Base-by-base conservation (phyloP, 1,140 invertebrate species). In the Neodiprion fabricii region DNA sequence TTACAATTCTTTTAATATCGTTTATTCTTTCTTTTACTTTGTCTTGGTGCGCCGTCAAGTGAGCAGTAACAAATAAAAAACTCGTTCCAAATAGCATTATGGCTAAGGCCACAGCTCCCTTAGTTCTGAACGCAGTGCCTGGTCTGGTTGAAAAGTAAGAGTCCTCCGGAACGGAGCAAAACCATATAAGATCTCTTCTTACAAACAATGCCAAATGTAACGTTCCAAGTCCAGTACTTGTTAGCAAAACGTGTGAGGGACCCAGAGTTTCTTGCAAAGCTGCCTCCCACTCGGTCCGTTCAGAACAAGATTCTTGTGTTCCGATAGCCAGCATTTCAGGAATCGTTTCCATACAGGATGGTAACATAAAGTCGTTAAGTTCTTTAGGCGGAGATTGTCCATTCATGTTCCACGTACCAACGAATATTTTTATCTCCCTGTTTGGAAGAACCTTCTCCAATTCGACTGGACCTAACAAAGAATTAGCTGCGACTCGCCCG, bases 361-460 rank as follows among this genome's bases (percentile, higher is more conserved):
- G 96, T 71, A 98, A 89, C 78, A 98, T 91, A 84, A 98, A 96
- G 84, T 97, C 95, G 83, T 97, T 95, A 75, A 98, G 85, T 84
- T 95, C 92, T 92, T 91, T 96, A 21, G 93, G 92, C 68, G 93
- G 92, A 76, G 89, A 90, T 80, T 94, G 95, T 12, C 95, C 95
- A 88, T 97, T 97, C 96, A 98, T 98, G 86, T 99, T 99, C 97
- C 97, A 99, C 7, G 96, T 97, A 12, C 96, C 96, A 73, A 98
- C 92, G 89, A 97, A 97, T 76, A 99, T 93, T 78, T 91, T 94
- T 0, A 98, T 88, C 88, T 96, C 93, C 78, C 95, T 91, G 81
- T 95, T 93, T 7, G 96, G 96, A 80, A 98, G 92, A 40, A 96
- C 94, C 84, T 95, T 93, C 78, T 96, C 93, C 66, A 99, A 88